These are phyloP conservation scores for Micropoecilia bifurca DNA, from an alignment of 2,797 vertebrate genomes.

Conservation along the genomic window DNA sequence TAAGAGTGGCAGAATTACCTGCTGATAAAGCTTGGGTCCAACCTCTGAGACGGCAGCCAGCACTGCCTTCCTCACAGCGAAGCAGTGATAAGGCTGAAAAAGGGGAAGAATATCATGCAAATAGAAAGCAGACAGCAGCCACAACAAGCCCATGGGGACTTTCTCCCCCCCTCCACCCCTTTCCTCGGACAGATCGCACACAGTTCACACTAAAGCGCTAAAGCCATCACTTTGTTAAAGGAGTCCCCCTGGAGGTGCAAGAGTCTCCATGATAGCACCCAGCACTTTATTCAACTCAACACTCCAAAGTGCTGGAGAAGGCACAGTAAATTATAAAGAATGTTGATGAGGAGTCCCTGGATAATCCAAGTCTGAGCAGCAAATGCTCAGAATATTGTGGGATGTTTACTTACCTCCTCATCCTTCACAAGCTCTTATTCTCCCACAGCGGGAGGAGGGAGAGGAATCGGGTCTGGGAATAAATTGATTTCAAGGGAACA, in stretches of 20 bases:
- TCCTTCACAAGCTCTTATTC: constrained; percentile 45
- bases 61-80: constrained; percentile 78
- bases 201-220: constrained; percentile 77
- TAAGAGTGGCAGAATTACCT: constrained; percentile 81
- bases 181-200: constrained; percentile 69
- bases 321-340: constrained; percentile 60
- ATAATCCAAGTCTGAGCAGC: constrained; percentile 59
- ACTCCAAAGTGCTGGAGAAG: constrained; percentile 59
- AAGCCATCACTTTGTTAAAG: constrained; percentile 78
- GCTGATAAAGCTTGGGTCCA: constrained; percentile 79
- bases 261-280: constrained; percentile 66
- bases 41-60: constrained; percentile 79
- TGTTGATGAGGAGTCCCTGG: constrained; percentile 66
- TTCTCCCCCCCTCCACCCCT: constrained; percentile 48
- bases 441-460: constrained; percentile 42
- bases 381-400: constrained; percentile 47
- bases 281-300: constrained; percentile 70
- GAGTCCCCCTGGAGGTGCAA: constrained; percentile 67
- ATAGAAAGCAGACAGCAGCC: constrained; percentile 81
- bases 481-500: constrained; percentile 68
- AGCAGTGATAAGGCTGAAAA: constrained; percentile 79
- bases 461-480: constrained; percentile 48
- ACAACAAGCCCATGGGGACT: constrained; percentile 81
- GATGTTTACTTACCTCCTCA: constrained; percentile 36
- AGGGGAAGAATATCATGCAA: constrained; percentile 79